Evolutionary conservation across 2,797 vertebrate genomes (phyloP), one percentile per base, ranked within the genome.

Genomic region (Helicolenus hilgendorfi): DNA sequence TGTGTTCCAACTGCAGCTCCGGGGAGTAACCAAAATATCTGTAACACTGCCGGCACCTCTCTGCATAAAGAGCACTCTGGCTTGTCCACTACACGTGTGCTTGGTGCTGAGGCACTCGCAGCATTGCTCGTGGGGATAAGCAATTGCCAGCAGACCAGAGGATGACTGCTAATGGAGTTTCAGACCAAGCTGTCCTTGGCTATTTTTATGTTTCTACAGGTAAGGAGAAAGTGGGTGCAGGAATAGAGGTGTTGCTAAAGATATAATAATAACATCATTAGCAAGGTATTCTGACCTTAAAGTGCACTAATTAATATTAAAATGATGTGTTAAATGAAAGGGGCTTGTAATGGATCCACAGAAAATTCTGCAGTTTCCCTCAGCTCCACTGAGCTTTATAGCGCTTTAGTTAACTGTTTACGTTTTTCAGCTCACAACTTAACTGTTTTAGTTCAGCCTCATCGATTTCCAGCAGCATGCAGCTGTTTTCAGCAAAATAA

Each of bases 21-120:
- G 49, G 84, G 77, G 79, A 79, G 56, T 7, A 76, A 87, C 79
- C 64, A 53, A 92, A 89, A 90, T 85, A 91, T 86, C 83, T 86
- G 59, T 77, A 81, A 81, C 88, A 85, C 65, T 38, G 81, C 55
- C 0, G 15, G 31, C 74, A 74, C 58, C 72, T 62, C 70, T 71
- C 62, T 76, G 79, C 58, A 72, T n/a, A 82, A 77, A 80, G 56
- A 87, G 71, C 75, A 26, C 11, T 13, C 60, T 20, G 64, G 79
- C 59, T 84, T 22, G 72, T 87, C 59, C 69, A 62, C 77, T 58
- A 63, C 62, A 86, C 60, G 41, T 35, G 59, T 67, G 65, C 41
- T 56, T 26, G 62, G 60, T 45, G 38, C 63, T 53, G 29, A 69
- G 76, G 68, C 71, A 62, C 56, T 56, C 41, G 76, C 84, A 81